Conservation (phyloP, 2,113 vertebrate genomes). For the Telmatochromis bifrenatus region DNA sequence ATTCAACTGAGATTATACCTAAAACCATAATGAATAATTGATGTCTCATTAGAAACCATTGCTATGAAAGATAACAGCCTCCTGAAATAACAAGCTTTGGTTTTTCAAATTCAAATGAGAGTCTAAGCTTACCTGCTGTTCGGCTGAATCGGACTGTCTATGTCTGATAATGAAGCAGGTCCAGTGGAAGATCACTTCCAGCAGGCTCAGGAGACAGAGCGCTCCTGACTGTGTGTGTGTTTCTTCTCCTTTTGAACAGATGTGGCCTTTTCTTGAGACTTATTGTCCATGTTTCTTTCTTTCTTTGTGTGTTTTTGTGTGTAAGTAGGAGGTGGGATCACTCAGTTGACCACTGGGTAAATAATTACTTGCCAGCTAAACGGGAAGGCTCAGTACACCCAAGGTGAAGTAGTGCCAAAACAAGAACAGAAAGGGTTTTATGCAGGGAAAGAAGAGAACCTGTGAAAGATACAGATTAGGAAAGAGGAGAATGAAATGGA, state of each 20-base stretch:
- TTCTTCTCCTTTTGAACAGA: not conserved
- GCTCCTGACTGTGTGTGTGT: not conserved
- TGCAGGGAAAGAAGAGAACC: not conserved
- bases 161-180: slow-evolving; percentile 28
- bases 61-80: not conserved
- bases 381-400: not conserved
- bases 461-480: not conserved
- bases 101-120: slow-evolving; percentile 33
- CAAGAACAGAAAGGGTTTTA: not conserved
- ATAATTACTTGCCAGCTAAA: slow-evolving; percentile 9
- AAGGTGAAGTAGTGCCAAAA: not conserved
- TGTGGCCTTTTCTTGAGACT: not conserved
- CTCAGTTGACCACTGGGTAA: not conserved
- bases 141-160: not conserved
- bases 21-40: slow-evolving; percentile 18
- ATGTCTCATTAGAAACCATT: slow-evolving; percentile 11
- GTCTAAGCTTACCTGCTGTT: not conserved
- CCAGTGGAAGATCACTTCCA: not conserved
- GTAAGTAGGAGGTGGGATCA: not conserved
- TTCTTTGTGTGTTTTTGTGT: not conserved
- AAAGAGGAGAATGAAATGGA: not conserved
- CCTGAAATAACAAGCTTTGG: not conserved
- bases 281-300: not conserved
- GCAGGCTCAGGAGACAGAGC: not conserved
- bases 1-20: not conserved